Percentiles rank a stretch among this genome's conserved stretches.
Evolutionary conservation across 2,797 vertebrate genomes (phyloP).

Genomic region (Cottoperca gobio): DNA sequence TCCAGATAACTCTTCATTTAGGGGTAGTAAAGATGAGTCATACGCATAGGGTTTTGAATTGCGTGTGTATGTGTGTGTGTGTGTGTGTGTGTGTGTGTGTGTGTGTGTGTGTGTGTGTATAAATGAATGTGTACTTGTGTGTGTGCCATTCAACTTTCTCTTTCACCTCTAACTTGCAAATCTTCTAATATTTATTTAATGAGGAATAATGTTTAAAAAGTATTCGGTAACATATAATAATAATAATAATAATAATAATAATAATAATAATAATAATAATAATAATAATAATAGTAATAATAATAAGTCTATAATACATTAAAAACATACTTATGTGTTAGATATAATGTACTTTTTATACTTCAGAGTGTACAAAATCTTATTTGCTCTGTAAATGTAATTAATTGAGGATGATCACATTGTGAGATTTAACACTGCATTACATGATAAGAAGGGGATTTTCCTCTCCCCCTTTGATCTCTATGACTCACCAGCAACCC

Average conservation of each 20-base stretch:
- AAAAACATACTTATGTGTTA: too few relatives aligned
- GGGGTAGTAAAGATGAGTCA: constrained; percentile 60
- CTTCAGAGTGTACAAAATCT: neutral
- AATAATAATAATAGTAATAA: too few relatives aligned
- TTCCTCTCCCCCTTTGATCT: constrained; percentile 26
- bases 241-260: too few relatives aligned
- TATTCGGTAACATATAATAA: too few relatives aligned
- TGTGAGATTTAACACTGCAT: constrained; percentile 4
- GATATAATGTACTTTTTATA: neutral
- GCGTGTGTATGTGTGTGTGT: too few relatives aligned
- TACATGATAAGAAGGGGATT: neutral
- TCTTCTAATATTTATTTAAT: neutral
- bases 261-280: too few relatives aligned
- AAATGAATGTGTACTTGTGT: neutral
- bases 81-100: too few relatives aligned
- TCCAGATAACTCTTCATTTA: constrained; percentile 34
- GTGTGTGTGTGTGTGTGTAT: neutral
- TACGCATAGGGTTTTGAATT: constrained; percentile 26
- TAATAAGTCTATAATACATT: too few relatives aligned
- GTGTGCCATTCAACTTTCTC: neutral
- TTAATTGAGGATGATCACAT: constrained; percentile 4
- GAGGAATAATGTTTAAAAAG: neutral
- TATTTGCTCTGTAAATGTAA: neutral
- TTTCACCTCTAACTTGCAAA: neutral
- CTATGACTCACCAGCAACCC: too few relatives aligned